Evolutionary conservation across 2,888 invertebrate species (phyloP).

Genomic region (Macaria notata): DNA sequence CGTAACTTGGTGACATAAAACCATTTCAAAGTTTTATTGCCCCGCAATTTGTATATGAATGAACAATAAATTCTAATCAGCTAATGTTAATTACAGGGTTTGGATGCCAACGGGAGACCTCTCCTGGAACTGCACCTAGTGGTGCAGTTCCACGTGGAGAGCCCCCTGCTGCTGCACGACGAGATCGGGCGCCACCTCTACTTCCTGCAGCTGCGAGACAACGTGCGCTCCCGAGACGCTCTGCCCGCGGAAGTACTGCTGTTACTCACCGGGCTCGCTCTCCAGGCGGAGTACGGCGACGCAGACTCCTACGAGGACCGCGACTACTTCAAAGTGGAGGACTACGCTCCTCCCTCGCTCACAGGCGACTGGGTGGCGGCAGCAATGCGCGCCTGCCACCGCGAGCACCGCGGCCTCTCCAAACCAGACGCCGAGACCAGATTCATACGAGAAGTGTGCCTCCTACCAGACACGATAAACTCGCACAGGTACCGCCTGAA

Average conservation of each 20-base stretch:
- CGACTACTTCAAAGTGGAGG: constrained; percentile 89
- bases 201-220: constrained; percentile 96
- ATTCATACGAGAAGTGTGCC: constrained; percentile 94
- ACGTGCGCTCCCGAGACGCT: constrained; percentile 87
- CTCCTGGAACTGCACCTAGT: constrained; percentile 94
- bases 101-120: constrained; percentile 95
- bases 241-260: constrained; percentile 85
- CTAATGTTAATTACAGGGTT: constrained; percentile 82
- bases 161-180: constrained; percentile 94
- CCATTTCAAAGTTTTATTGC: no score
- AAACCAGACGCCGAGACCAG: constrained; percentile 91
- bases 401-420: constrained; percentile 90
- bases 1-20: not conserved
- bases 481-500: constrained; percentile 93
- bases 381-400: constrained; percentile 89
- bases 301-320: constrained; percentile 70
- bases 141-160: constrained; percentile 97
- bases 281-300: constrained; percentile 96
- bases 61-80: not conserved
- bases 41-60: no score
- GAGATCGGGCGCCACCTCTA: constrained; percentile 96
- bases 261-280: constrained; percentile 92
- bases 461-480: constrained; percentile 92
- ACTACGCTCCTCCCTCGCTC: constrained; percentile 90
- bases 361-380: constrained; percentile 82